Conservation (phyloP, 2,888 invertebrate species). For the Ochropacha duplaris region DNA sequence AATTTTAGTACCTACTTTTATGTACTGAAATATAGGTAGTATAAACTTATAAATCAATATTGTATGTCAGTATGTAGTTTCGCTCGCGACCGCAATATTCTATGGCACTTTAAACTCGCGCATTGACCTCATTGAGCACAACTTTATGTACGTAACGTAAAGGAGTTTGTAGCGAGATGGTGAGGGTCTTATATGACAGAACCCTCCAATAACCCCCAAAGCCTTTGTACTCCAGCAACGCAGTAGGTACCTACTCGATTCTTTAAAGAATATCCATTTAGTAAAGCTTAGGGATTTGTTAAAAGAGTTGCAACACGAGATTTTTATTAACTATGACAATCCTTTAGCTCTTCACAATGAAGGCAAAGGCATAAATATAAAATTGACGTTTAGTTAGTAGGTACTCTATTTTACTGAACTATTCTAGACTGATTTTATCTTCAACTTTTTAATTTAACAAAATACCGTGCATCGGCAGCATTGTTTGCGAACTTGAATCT, state of each 20-base stretch:
- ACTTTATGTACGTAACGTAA: neutral
- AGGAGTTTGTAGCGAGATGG: neutral
- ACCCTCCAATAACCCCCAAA: neutral
- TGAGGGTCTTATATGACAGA: conserved; percentile 4
- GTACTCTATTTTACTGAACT: neutral
- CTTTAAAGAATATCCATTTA: conserved; percentile 1
- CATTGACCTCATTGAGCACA: conserved; percentile 2
- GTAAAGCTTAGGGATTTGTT: neutral
- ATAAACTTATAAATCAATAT: neutral
- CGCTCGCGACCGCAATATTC: conserved; percentile 6
- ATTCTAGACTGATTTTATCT: neutral
- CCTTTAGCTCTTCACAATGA: neutral
- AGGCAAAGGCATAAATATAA: neutral
- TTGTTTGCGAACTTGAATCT: neutral
- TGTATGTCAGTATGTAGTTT: neutral
- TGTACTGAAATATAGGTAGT: too few relatives aligned
- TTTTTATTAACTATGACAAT: neutral
- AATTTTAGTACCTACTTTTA: too few relatives aligned
- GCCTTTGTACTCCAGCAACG: conserved; percentile 3
- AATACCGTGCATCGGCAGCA: neutral
- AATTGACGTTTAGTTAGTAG: too few relatives aligned
- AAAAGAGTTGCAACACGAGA: neutral
- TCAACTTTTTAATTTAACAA: neutral
- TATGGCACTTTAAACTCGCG: conserved; percentile 4
- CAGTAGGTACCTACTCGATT: conserved; percentile 1